Conservation (phyloP, 2,113 vertebrate species). For the Alethe diademata region DNA sequence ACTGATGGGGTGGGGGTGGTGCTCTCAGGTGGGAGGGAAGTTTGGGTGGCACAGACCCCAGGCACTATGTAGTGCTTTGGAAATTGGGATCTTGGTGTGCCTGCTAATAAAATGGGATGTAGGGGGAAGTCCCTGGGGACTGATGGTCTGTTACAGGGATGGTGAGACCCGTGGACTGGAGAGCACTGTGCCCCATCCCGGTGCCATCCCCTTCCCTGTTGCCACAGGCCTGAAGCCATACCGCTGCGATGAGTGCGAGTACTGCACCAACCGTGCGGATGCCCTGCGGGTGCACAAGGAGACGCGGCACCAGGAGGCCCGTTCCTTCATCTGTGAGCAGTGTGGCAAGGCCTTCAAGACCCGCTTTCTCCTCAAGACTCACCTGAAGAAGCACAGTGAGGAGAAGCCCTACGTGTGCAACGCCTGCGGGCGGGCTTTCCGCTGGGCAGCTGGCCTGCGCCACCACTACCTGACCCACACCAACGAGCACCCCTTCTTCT, state of each 20-base stretch:
- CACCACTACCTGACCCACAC: slow-evolving; percentile 96
- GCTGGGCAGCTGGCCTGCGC: slow-evolving; percentile 92
- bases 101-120: not conserved
- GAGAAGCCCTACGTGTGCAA: slow-evolving; percentile 87
- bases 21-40: not conserved
- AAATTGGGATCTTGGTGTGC: not conserved
- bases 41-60: not conserved
- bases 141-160: not conserved
- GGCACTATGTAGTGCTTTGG: not conserved
- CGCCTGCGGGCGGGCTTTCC: slow-evolving; percentile 85
- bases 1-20: not conserved
- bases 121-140: not conserved
- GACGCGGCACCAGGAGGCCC: slow-evolving; percentile 86
- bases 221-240: slow-evolving; percentile 87
- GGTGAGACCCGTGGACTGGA: fast-evolving
- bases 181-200: fast-evolving
- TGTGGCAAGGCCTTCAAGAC: slow-evolving; percentile 98
- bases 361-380: slow-evolving; percentile 90
- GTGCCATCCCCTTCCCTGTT: not conserved
- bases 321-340: slow-evolving; percentile 93
- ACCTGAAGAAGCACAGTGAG: slow-evolving; percentile 91
- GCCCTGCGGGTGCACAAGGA: slow-evolving; percentile 88
- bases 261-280: slow-evolving; percentile 90
- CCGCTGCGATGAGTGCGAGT: slow-evolving; percentile 87
- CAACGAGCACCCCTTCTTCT: slow-evolving; percentile 90